A percentile compares a stretch with the other conserved stretches of the same genome.
phyloP scores from a whole-genome alignment of 2,888 invertebrate species.

The Hirtodrosophila cameraria region DNA sequence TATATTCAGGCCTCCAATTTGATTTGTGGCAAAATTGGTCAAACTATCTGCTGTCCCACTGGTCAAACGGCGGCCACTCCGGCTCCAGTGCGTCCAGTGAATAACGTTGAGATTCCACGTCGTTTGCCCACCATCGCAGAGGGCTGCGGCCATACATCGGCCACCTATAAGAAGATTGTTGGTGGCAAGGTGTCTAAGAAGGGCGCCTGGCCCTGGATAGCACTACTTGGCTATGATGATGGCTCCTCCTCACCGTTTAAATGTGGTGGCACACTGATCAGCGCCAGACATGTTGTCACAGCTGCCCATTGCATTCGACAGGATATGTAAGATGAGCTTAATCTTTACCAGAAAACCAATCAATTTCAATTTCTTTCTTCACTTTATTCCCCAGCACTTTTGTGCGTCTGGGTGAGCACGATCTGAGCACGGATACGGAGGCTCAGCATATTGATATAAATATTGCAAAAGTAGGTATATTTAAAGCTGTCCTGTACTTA shows the following conservation, averaged over 20 bases:
- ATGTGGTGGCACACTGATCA: conserved; percentile 85
- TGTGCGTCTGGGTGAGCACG: conserved; percentile 91
- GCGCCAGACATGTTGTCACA: conserved; percentile 88
- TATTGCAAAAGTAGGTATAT: conserved; percentile 84
- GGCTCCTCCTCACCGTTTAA: conserved; percentile 82
- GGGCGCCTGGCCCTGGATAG: conserved; percentile 93
- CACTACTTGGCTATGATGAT: conserved; percentile 88
- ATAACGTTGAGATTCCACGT: conserved; percentile 64
- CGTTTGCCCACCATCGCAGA: conserved; percentile 83
- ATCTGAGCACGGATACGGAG: conserved; percentile 87
- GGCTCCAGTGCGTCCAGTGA: conserved; percentile 18
- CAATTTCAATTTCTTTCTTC: not conserved
- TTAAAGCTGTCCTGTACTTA: not conserved
- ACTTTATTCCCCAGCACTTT: conserved; percentile 58
- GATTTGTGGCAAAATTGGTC: conserved; percentile 65
- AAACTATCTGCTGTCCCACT: conserved; percentile 80
- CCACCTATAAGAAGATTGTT: conserved; percentile 87
- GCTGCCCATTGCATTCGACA: conserved; percentile 82
- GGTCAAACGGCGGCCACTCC: conserved; percentile 16
- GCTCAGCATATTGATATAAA: conserved; percentile 86
- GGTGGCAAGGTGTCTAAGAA: conserved; percentile 88
- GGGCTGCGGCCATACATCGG: conserved; percentile 87
- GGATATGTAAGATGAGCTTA: conserved; percentile 72
- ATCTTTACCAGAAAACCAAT: not conserved
- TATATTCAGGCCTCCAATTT: conserved; percentile 75